phyloP scores from a whole-genome alignment of 23 tunicate species.

The Botrylloides violaceus region DNA sequence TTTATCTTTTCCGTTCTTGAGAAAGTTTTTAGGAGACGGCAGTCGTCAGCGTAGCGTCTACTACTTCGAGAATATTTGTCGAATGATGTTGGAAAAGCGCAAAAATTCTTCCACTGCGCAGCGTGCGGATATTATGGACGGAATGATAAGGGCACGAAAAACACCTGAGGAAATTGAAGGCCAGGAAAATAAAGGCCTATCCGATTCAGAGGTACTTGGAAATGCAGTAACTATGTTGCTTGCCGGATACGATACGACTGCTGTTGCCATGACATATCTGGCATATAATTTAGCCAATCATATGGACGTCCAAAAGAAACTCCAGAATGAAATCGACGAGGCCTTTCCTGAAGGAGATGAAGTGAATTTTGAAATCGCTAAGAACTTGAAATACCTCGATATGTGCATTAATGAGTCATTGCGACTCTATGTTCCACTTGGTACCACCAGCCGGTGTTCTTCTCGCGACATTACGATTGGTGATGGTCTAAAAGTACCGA shows the following conservation, averaged over 20 bases:
- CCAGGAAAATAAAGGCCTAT: neutral
- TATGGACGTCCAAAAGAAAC: constrained; percentile 41
- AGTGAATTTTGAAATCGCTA: constrained; percentile 41
- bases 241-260: constrained; percentile 81
- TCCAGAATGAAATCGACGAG: constrained; percentile 51
- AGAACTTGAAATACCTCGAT: constrained; percentile 41
- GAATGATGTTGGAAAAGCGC: neutral
- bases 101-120: neutral
- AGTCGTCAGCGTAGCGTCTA: neutral
- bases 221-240: constrained; percentile 50
- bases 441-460: constrained; percentile 23
- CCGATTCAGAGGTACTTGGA: constrained; percentile 34
- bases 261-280: constrained; percentile 39
- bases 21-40: neutral
- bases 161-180: neutral
- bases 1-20: neutral
- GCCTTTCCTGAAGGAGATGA: constrained; percentile 26
- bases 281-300: constrained; percentile 60
- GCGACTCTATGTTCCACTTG: constrained; percentile 39
- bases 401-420: constrained; percentile 72
- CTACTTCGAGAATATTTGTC: neutral
- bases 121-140: constrained; percentile 1
- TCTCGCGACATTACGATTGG: constrained; percentile 41
- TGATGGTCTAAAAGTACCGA: constrained; percentile 42
- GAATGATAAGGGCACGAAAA: neutral